Evolutionary conservation across 2,888 invertebrate species (phyloP).

Genomic region (Isoperla grammatica): DNA sequence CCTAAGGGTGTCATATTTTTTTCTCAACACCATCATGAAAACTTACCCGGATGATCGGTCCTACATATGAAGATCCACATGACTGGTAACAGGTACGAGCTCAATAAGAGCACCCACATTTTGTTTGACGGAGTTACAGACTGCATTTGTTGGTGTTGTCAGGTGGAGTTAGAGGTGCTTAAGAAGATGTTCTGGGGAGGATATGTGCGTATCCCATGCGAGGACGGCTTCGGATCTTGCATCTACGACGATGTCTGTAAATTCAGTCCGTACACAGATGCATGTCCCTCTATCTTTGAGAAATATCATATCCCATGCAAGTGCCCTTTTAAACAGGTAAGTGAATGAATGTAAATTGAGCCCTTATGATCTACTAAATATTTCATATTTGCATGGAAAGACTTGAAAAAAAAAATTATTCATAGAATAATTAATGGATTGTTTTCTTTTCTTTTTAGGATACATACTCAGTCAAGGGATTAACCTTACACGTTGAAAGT

Average conservation of each 20-base stretch:
- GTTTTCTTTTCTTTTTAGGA: slow-evolving; percentile 18
- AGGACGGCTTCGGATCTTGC: slow-evolving; percentile 30
- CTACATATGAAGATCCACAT: too few relatives aligned
- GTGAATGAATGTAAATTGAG: background rate
- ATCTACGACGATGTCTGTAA: slow-evolving; percentile 27
- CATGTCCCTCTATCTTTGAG: slow-evolving; percentile 26
- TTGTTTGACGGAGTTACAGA: too few relatives aligned
- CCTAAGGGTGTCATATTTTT: too few relatives aligned
- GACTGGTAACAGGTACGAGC: too few relatives aligned
- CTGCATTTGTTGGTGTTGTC: too few relatives aligned
- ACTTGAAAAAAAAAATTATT: too few relatives aligned
- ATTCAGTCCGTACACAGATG: slow-evolving; percentile 21
- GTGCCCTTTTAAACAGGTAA: slow-evolving; percentile 29
- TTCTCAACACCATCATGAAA: too few relatives aligned
- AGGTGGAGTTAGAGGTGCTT: slow-evolving; percentile 19
- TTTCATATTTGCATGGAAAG: too few relatives aligned
- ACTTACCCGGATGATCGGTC: too few relatives aligned
- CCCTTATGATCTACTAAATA: too few relatives aligned
- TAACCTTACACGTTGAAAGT: slow-evolving; percentile 6
- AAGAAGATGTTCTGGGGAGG: slow-evolving; percentile 25
- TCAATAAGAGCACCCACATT: too few relatives aligned
- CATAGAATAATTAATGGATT: background rate
- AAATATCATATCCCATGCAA: slow-evolving; percentile 26
- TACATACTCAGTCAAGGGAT: slow-evolving; percentile 20
- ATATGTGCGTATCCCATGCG: slow-evolving; percentile 28